A percentile compares a stretch with the other conserved stretches of the same genome.
Conservation (phyloP, 2,113 vertebrate species). For the Burhinus bistriatus region DNA sequence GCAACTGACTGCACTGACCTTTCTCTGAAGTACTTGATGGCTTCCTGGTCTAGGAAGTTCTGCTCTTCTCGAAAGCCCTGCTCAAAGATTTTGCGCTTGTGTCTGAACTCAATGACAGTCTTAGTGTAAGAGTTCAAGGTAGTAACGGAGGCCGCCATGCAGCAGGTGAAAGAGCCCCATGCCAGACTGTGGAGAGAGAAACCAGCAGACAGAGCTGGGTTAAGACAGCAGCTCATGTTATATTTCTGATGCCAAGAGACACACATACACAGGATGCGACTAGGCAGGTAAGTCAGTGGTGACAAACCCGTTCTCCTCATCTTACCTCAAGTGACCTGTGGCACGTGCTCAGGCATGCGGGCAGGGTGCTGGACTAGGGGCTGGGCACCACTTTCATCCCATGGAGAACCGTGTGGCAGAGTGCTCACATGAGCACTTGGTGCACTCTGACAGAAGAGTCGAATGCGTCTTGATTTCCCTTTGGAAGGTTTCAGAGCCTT, state of each 20-base stretch:
- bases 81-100: constrained; percentile 95
- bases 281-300: neutral
- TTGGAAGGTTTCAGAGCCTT: neutral
- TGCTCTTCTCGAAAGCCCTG: constrained; percentile 92
- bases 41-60: constrained; percentile 88
- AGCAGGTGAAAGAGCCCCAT: constrained; percentile 98
- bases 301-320: neutral
- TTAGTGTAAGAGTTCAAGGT: constrained; percentile 99
- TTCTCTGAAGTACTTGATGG: constrained; percentile 92
- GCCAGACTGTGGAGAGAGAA: constrained; percentile 84
- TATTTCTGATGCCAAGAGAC: neutral
- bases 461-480: neutral
- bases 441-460: neutral
- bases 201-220: constrained; percentile 46
- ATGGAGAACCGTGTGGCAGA: neutral
- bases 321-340: neutral
- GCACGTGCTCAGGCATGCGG: neutral
- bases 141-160: constrained; percentile 98
- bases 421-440: neutral
- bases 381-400: neutral
- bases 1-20: constrained; percentile 82
- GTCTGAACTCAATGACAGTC: constrained; percentile 96
- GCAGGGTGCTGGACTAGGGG: neutral
- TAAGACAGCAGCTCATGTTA: neutral
- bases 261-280: neutral